Conservation (phyloP, 2,113 vertebrate species). For the Cricetomys ansorgei region DNA sequence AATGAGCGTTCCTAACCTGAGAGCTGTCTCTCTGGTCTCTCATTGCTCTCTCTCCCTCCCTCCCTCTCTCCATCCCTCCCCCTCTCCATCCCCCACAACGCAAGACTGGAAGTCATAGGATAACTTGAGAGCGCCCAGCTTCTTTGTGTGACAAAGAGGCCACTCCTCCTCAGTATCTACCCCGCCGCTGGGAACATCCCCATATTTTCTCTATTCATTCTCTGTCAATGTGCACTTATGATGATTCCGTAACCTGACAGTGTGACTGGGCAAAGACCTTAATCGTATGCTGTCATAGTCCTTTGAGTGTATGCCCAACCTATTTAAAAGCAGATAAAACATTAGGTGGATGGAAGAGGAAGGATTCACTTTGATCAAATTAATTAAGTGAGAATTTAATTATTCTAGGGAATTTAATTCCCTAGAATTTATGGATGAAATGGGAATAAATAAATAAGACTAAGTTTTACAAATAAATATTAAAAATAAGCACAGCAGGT, state of each 20-base stretch:
- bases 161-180: not conserved
- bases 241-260: not conserved
- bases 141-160: not conserved
- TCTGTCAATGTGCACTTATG: not conserved
- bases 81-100: not conserved
- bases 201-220: not conserved
- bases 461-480: not conserved
- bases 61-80: too few relatives aligned
- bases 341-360: not conserved
- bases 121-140: not conserved
- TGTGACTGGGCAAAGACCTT: not conserved
- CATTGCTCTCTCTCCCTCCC: not conserved
- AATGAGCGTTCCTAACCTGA: not conserved
- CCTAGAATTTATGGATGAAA: not conserved
- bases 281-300: not conserved
- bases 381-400: not conserved
- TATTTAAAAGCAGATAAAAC: not conserved
- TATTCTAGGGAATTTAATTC: too few relatives aligned
- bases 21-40: not conserved
- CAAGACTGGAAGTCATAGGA: not conserved
- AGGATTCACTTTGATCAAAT: not conserved
- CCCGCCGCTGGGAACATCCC: not conserved
- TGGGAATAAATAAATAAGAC: constrained; percentile 1
- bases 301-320: not conserved
- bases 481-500: not conserved